Conservation (phyloP, 2,888 invertebrate genomes). For the Fragum fragum region DNA sequence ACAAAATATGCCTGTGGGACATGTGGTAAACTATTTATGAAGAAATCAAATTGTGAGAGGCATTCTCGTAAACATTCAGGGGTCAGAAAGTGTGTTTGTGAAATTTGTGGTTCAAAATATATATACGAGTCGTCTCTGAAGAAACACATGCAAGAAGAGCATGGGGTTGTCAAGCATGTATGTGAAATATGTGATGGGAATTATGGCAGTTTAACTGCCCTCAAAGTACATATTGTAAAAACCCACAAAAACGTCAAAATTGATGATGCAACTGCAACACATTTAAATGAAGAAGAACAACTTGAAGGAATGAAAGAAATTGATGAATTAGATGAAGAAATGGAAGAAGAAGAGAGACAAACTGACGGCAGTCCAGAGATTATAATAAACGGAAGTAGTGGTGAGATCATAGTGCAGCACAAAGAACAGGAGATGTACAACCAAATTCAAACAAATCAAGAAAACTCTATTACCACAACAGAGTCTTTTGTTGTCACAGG, state of each 20-base stretch:
- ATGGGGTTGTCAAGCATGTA: constrained; percentile 53
- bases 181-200: constrained; percentile 62
- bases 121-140: constrained; percentile 60
- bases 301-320: neutral
- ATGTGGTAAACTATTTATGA: constrained; percentile 66
- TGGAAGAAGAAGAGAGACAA: constrained; percentile 1
- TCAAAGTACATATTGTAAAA: constrained; percentile 61
- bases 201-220: constrained; percentile 50
- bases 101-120: constrained; percentile 54
- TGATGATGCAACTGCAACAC: constrained; percentile 39
- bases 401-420: constrained; percentile 19
- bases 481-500: neutral
- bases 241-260: constrained; percentile 41
- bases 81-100: constrained; percentile 50
- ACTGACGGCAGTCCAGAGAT: constrained; percentile 12
- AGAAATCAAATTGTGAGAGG: constrained; percentile 62
- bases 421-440: neutral
- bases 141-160: constrained; percentile 59
- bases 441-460: neutral
- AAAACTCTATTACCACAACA: neutral
- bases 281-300: constrained; percentile 34
- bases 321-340: neutral
- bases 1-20: constrained; percentile 68
- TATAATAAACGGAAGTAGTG: constrained; percentile 17
- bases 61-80: constrained; percentile 61